Conservation (phyloP, 2,888 invertebrate species). For the Priocnemis perturbator region DNA sequence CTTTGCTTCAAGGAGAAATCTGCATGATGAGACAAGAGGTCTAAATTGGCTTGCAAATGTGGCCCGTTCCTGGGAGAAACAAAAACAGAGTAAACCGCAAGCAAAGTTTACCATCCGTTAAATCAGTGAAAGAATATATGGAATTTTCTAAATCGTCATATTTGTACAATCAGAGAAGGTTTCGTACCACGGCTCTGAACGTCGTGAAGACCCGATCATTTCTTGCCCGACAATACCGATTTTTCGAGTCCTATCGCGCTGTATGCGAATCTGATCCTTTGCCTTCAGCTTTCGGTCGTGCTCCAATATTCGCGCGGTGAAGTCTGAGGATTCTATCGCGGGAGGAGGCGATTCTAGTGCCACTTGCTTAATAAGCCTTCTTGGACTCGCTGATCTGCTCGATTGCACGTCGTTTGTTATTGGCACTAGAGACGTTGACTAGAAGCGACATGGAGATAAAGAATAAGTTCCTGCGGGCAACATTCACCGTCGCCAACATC, state of each 20-base stretch:
- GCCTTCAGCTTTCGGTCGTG: conserved; percentile 61
- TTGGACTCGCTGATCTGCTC: conserved; percentile 79
- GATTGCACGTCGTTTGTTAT: conserved; percentile 60
- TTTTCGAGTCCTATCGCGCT: conserved; percentile 78
- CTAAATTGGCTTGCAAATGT: conserved; percentile 67
- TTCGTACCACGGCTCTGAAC: conserved; percentile 65
- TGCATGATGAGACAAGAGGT: conserved; percentile 75
- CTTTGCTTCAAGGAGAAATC: conserved; percentile 79
- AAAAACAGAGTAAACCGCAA: neutral
- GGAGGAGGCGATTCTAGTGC: conserved; percentile 83
- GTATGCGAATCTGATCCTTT: conserved; percentile 72
- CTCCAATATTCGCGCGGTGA: conserved; percentile 59
- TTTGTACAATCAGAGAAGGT: neutral
- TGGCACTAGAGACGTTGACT: conserved; percentile 61
- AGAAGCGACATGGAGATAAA: neutral
- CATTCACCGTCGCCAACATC: too few relatives aligned
- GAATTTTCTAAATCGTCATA: too few relatives aligned
- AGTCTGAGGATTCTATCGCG: conserved; percentile 59
- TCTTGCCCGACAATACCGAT: conserved; percentile 75
- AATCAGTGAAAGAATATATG: neutral
- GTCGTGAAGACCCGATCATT: conserved; percentile 74
- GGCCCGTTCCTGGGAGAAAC: conserved; percentile 63
- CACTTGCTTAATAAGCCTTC: conserved; percentile 83
- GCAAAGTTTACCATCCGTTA: neutral
- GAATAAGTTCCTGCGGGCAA: too few relatives aligned